Percentiles rank a stretch among this genome's conserved stretches.
Conservation (phyloP, 1,140 invertebrate genomes). For the Bombus confusus region DNA sequence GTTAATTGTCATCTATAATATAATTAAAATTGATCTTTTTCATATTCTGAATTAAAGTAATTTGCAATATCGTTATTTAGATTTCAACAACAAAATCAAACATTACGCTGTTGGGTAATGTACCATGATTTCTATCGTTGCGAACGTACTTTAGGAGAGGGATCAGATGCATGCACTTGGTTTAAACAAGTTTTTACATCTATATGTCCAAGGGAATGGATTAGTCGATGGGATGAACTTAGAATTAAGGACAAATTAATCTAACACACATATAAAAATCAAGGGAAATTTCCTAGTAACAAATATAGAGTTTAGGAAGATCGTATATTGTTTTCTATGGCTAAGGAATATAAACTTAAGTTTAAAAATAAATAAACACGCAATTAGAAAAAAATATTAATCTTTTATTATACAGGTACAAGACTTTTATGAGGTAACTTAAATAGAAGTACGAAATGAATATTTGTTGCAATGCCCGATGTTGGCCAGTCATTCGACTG, state of each 20-base stretch:
- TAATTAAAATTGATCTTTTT: background rate
- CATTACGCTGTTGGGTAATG: slow-evolving; percentile 76
- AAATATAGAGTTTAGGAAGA: slow-evolving; percentile 63
- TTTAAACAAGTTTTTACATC: slow-evolving; percentile 72
- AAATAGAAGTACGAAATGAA: slow-evolving; percentile 63
- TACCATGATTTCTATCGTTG: slow-evolving; percentile 79
- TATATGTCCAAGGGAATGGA: slow-evolving; percentile 74
- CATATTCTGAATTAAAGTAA: background rate
- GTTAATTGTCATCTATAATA: background rate
- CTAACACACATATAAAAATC: slow-evolving; percentile 63
- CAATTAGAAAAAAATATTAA: slow-evolving; percentile 66
- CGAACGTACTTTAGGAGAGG: slow-evolving; percentile 73
- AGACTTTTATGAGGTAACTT: slow-evolving; percentile 72
- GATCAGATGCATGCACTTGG: slow-evolving; percentile 72
- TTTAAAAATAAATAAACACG: slow-evolving; percentile 27
- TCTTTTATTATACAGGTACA: slow-evolving; percentile 76
- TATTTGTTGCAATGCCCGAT: slow-evolving; percentile 50
- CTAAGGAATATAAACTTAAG: background rate
- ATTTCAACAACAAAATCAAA: slow-evolving; percentile 79
- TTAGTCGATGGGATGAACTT: slow-evolving; percentile 71
- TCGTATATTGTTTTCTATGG: slow-evolving; percentile 4
- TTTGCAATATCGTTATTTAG: slow-evolving; percentile 50
- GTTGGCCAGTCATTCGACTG: slow-evolving; percentile 43
- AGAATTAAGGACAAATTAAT: slow-evolving; percentile 62
- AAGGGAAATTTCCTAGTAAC: slow-evolving; percentile 65